Percentiles rank a stretch among this genome's conserved stretches.
phyloP scores from a whole-genome alignment of 2,797 vertebrate species.

The Silurus aristotelis region DNA sequence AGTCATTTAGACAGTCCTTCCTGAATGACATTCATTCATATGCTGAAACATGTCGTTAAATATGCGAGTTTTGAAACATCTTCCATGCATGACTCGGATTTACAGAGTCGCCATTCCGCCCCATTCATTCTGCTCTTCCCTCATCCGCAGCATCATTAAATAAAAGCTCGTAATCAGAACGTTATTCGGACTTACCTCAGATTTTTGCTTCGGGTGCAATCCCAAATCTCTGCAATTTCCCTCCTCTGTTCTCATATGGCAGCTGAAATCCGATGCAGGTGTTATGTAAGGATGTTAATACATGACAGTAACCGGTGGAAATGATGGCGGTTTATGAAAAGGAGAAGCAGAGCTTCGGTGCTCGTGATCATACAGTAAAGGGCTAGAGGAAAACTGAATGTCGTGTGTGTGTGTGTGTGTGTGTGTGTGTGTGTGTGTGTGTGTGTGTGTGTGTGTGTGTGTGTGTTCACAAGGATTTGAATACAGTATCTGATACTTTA shows the following conservation, averaged over 20 bases:
- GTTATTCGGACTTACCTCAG: background rate
- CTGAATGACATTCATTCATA: background rate
- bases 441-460: background rate
- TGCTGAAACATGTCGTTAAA: background rate
- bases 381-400: background rate
- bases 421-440: background rate
- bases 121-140: background rate
- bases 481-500: background rate
- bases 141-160: background rate
- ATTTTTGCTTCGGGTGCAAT: background rate
- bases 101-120: background rate
- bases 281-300: slow-evolving; percentile 40
- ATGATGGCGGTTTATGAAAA: slow-evolving; percentile 18
- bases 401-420: background rate
- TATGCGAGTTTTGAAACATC: background rate
- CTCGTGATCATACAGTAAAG: background rate
- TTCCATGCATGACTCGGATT: background rate
- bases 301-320: background rate
- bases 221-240: slow-evolving; percentile 17
- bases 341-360: background rate
- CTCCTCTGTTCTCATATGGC: slow-evolving; percentile 43
- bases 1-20: background rate
- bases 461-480: background rate
- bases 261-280: slow-evolving; percentile 25
- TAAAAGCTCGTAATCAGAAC: background rate